Conservation (phyloP, 2,113 vertebrate species). For the Oryctolagus cuniculus region DNA sequence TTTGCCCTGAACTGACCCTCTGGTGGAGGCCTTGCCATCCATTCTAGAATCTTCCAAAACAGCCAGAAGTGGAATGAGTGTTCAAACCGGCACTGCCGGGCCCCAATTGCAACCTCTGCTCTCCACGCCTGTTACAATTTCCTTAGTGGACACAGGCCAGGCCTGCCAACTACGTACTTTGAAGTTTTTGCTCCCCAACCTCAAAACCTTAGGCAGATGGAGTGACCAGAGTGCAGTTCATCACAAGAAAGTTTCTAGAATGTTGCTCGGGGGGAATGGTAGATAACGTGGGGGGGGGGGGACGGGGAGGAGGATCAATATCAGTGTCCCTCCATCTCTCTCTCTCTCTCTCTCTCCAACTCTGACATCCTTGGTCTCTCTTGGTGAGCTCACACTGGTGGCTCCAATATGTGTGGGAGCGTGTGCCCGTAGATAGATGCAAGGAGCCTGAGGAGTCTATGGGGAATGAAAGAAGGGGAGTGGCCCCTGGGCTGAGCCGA, state of each 20-base stretch:
- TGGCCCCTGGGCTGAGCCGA: background rate
- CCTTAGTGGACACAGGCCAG: background rate
- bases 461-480: background rate
- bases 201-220: background rate
- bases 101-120: background rate
- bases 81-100: background rate
- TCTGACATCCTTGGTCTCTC: conserved; percentile 15
- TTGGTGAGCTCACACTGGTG: background rate
- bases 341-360: background rate
- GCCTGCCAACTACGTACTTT: background rate
- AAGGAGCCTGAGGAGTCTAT: background rate
- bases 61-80: background rate
- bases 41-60: conserved; percentile 48
- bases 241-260: conserved; percentile 18
- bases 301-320: background rate
- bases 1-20: background rate
- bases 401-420: background rate
- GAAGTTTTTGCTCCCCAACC: background rate
- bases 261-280: conserved; percentile 9
- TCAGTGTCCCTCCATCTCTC: background rate
- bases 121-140: background rate
- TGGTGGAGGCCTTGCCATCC: background rate
- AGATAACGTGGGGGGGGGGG: conserved; percentile 8
- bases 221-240: background rate
- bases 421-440: background rate